phyloP scores from a whole-genome alignment of 1,140 invertebrate genomes.

The Wasmannia auropunctata region DNA sequence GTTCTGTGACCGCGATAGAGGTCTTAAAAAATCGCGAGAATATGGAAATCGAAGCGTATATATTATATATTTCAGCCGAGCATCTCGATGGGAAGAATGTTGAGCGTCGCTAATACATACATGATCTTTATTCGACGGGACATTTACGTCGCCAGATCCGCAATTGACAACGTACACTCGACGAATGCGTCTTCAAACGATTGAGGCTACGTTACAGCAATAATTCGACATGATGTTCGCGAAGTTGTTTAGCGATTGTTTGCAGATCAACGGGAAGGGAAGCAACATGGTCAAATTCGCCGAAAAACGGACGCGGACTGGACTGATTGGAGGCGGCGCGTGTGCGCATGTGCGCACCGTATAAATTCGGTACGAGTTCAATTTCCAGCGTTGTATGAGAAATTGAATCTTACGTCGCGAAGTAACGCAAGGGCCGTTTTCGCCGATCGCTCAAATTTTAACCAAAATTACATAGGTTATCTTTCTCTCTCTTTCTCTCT shows the following conservation, averaged over 20 bases:
- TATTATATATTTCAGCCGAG: too few species aligned
- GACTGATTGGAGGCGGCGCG: not conserved
- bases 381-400: not conserved
- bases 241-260: not conserved
- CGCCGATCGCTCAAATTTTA: not conserved
- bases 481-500: not conserved
- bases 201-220: not conserved
- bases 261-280: too few species aligned
- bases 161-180: not conserved
- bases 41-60: not conserved
- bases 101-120: not conserved
- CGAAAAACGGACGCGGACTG: not conserved
- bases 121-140: not conserved
- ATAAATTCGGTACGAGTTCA: conserved; percentile 12
- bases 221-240: not conserved
- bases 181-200: not conserved
- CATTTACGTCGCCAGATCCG: not conserved
- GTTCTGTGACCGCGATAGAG: too few species aligned
- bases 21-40: not conserved
- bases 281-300: not conserved
- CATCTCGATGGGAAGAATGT: not conserved
- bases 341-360: not conserved
- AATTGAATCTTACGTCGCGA: not conserved
- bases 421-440: not conserved
- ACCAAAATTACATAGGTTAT: not conserved